phyloP scores from a whole-genome alignment of 2,797 vertebrate species.

The Helostoma temminkii region DNA sequence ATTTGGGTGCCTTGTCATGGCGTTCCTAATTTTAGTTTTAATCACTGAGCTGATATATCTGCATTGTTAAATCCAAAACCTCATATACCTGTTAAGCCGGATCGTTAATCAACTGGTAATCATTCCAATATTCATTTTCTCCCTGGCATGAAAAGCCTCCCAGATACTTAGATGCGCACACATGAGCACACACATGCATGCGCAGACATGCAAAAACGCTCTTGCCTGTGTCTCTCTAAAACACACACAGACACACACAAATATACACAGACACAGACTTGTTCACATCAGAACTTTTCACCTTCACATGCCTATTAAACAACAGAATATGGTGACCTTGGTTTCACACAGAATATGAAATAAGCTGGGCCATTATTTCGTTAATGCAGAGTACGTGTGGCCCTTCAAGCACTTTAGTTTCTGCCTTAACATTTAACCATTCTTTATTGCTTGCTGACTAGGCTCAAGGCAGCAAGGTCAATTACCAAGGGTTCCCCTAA shows the following conservation, averaged over 20 bases:
- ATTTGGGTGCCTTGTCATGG: slow-evolving; percentile 52
- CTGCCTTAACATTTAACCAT: slow-evolving; percentile 85
- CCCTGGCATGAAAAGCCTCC: slow-evolving; percentile 79
- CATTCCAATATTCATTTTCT: slow-evolving; percentile 77
- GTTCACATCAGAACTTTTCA: slow-evolving; percentile 37
- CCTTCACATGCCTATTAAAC: slow-evolving; percentile 77
- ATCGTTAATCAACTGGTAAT: slow-evolving; percentile 81
- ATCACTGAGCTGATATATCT: slow-evolving; percentile 72
- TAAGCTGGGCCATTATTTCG: slow-evolving; percentile 84
- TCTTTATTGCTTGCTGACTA: slow-evolving; percentile 87
- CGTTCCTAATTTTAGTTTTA: slow-evolving; percentile 74
- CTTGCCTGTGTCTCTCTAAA: not conserved
- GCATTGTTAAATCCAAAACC: slow-evolving; percentile 72
- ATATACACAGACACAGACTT: not conserved
- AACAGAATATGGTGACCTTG: slow-evolving; percentile 83
- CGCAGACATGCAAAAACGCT: not conserved
- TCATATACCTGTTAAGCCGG: slow-evolving; percentile 72
- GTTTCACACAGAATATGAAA: slow-evolving; percentile 85
- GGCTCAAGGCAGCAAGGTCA: slow-evolving; percentile 86
- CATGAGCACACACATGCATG: slow-evolving; percentile 13
- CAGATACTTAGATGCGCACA: slow-evolving; percentile 73
- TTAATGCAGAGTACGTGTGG: slow-evolving; percentile 79
- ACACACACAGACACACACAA: slow-evolving; percentile 6
- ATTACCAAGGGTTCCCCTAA: slow-evolving; percentile 78
- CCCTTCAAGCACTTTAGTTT: slow-evolving; percentile 84